Percentiles rank a stretch among this genome's conserved stretches.
These are phyloP conservation scores for Ceyx melanurus DNA, from an alignment of 2,113 vertebrate species.

Conservation along the genomic window DNA sequence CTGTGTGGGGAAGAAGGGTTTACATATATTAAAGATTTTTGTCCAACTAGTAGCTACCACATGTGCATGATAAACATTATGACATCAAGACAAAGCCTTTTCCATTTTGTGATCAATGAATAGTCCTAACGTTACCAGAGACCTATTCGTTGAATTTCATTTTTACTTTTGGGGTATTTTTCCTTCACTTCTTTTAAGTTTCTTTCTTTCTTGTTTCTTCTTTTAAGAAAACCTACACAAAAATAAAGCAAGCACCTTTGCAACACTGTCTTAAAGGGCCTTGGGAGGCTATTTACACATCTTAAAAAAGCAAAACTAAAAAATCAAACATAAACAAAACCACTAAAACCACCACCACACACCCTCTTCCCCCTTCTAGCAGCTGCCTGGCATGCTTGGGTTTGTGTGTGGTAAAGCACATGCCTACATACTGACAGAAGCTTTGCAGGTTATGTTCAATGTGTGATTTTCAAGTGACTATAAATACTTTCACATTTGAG, in stretches of 20 bases:
- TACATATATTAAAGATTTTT: constrained; percentile 14
- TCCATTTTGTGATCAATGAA: not conserved
- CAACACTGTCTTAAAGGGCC: not conserved
- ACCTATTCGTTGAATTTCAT: not conserved
- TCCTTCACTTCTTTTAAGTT: not conserved
- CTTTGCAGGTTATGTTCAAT: not conserved
- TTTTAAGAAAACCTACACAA: not conserved
- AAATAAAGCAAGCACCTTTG: not conserved
- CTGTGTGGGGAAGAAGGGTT: constrained; percentile 69
- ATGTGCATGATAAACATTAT: not conserved
- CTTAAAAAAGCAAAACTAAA: not conserved
- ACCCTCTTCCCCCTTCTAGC: not conserved
- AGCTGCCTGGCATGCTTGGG: not conserved
- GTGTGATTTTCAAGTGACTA: not conserved
- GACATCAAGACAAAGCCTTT: not conserved
- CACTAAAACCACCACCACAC: accelerated
- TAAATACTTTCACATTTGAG: not conserved
- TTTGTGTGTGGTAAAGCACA: not conserved
- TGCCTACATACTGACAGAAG: not conserved
- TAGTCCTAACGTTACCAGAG: not conserved
- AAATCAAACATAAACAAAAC: not conserved
- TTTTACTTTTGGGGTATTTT: not conserved
- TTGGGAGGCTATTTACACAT: not conserved
- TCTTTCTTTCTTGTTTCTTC: too few relatives aligned
- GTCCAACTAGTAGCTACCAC: not conserved